A percentile compares a stretch with the other conserved stretches of the same genome.
phyloP scores from a whole-genome alignment of 2,797 vertebrate species.

The Masticophis lateralis region DNA sequence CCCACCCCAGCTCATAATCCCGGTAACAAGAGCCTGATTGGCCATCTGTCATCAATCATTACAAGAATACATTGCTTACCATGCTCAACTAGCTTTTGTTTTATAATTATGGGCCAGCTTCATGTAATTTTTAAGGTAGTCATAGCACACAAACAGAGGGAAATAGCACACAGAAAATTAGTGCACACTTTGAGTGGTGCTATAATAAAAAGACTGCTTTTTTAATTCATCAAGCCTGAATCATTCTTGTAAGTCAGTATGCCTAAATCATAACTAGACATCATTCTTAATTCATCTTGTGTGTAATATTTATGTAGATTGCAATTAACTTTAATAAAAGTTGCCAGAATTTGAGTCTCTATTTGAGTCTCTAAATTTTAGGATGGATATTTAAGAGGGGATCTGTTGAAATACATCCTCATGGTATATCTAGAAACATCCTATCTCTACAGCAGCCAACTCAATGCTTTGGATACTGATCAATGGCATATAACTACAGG shows the following conservation, averaged over 20 bases:
- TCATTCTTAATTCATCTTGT: not conserved
- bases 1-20: constrained; percentile 45
- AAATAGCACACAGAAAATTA: not conserved
- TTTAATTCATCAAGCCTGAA: not conserved
- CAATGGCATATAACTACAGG: not conserved
- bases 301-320: not conserved
- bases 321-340: not conserved
- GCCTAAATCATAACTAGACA: not conserved
- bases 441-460: not conserved
- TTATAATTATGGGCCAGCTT: constrained; percentile 52
- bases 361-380: not conserved
- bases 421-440: not conserved
- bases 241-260: not conserved
- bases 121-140: constrained; percentile 52
- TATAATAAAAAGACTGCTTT: not conserved
- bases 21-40: constrained; percentile 61
- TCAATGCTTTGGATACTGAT: not conserved
- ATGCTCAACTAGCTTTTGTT: constrained; percentile 54
- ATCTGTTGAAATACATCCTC: not conserved
- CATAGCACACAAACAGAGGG: not conserved
- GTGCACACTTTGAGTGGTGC: constrained; percentile 2
- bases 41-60: constrained; percentile 66
- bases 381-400: not conserved
- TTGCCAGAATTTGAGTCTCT: not conserved
- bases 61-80: constrained; percentile 44